Conservation (phyloP, 1,140 invertebrate genomes). For the Coenobita brevimanus region DNA sequence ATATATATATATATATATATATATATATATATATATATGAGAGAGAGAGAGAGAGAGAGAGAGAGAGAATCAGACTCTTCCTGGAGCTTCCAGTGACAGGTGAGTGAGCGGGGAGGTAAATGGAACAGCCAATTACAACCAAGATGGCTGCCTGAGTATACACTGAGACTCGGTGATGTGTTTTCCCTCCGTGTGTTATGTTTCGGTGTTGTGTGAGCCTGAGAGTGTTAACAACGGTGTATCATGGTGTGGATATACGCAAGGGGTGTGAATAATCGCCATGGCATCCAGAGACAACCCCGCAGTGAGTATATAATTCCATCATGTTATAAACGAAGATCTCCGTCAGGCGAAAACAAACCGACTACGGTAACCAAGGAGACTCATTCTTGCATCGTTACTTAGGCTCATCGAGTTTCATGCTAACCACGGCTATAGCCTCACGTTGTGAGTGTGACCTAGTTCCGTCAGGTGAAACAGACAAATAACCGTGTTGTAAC, state of each 20-base stretch:
- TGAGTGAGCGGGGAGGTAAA: constrained; percentile 61
- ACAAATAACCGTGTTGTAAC: too few relatives aligned
- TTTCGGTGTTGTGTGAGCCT: constrained; percentile 66
- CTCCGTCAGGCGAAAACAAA: too few relatives aligned
- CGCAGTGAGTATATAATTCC: constrained; percentile 60
- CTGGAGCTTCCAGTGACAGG: constrained; percentile 50
- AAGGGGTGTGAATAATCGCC: background rate
- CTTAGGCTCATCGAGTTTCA: too few relatives aligned
- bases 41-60: too few relatives aligned
- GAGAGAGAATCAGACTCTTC: constrained; percentile 38
- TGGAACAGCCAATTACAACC: constrained; percentile 68
- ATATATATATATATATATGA: too few relatives aligned
- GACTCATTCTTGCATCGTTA: too few relatives aligned
- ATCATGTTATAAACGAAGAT: too few relatives aligned
- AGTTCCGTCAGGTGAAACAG: too few relatives aligned
- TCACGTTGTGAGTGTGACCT: too few relatives aligned
- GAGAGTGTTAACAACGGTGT: constrained; percentile 53
- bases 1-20: too few relatives aligned
- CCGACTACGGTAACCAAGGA: too few relatives aligned
- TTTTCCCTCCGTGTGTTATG: constrained; percentile 63
- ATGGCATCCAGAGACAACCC: constrained; percentile 67
- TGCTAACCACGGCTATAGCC: too few relatives aligned
- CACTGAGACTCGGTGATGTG: constrained; percentile 56
- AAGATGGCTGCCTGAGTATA: constrained; percentile 68
- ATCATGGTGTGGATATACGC: constrained; percentile 59